Evolutionary conservation across 2,113 vertebrate species (phyloP).

Genomic region (Semnopithecus entellus): DNA sequence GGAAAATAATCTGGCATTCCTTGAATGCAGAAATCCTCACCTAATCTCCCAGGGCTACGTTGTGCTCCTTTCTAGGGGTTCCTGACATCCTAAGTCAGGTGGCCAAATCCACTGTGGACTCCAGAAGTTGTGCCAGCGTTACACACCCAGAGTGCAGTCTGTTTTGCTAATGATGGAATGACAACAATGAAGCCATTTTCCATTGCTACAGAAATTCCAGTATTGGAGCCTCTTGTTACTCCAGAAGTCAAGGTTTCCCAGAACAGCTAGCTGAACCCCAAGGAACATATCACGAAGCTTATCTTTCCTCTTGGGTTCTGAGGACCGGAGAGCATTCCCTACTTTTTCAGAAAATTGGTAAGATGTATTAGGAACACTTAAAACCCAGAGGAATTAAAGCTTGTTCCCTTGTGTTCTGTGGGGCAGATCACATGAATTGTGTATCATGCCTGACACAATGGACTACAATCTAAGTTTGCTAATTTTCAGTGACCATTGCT

Average conservation of each 20-base stretch:
- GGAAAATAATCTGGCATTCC: not conserved
- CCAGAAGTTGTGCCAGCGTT: not conserved
- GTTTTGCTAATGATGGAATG: not conserved
- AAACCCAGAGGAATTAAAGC: not conserved
- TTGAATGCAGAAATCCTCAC: not conserved
- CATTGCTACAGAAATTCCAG: not conserved
- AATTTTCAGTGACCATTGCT: not conserved
- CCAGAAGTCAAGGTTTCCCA: not conserved
- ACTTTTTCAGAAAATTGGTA: not conserved
- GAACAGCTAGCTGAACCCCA: not conserved
- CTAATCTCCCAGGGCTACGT: rapidly evolving
- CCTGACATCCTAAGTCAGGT: not conserved
- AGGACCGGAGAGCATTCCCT: not conserved
- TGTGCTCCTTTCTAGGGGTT: not conserved
- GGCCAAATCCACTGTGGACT: not conserved
- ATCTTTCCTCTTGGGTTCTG: not conserved
- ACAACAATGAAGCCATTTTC: not conserved
- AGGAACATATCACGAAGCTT: not conserved
- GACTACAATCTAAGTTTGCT: not conserved
- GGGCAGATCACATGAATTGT: not conserved
- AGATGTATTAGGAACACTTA: not conserved
- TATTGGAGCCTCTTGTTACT: not conserved
- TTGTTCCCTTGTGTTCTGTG: not conserved
- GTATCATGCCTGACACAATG: not conserved
- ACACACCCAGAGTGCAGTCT: not conserved